Conservation (phyloP, 1,140 invertebrate species). For the Drosophila asahinai region DNA sequence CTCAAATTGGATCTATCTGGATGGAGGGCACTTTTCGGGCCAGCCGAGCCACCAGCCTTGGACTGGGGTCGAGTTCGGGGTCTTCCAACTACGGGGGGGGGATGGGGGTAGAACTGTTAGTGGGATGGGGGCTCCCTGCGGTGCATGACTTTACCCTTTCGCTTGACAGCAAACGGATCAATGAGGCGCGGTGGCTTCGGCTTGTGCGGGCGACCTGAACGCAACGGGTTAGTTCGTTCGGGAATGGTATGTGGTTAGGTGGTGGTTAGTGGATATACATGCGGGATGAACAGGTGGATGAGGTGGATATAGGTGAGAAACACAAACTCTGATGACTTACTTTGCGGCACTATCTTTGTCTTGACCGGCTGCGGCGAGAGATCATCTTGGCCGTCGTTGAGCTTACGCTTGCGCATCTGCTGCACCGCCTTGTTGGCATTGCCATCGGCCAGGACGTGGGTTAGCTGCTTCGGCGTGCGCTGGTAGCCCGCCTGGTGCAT, state of each 20-base stretch:
- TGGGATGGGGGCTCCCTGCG: constrained; percentile 5
- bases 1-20: constrained; percentile 31
- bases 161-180: constrained; percentile 81
- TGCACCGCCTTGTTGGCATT: constrained; percentile 52
- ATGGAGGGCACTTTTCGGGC: constrained; percentile 36
- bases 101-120: constrained; percentile 57
- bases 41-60: constrained; percentile 40
- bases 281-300: constrained; percentile 19
- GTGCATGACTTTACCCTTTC: constrained; percentile 73
- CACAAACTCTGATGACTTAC: constrained; percentile 41
- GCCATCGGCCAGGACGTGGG: constrained; percentile 51
- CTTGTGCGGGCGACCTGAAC: constrained; percentile 51
- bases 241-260: constrained; percentile 4
- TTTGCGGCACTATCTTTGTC: constrained; percentile 63
- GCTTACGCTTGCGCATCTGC: constrained; percentile 61
- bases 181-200: constrained; percentile 67
- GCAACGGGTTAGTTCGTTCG: constrained; percentile 6
- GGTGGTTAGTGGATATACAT: constrained; percentile 17
- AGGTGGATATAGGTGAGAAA: neutral
- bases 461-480: constrained; percentile 42
- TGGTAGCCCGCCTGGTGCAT: constrained; percentile 50
- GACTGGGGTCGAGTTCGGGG: constrained; percentile 83
- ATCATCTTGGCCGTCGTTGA: constrained; percentile 42
- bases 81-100: constrained; percentile 75
- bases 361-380: constrained; percentile 29